Evolutionary conservation across 2,888 invertebrate genomes (phyloP).

Genomic region (Polydrusus cervinus): DNA sequence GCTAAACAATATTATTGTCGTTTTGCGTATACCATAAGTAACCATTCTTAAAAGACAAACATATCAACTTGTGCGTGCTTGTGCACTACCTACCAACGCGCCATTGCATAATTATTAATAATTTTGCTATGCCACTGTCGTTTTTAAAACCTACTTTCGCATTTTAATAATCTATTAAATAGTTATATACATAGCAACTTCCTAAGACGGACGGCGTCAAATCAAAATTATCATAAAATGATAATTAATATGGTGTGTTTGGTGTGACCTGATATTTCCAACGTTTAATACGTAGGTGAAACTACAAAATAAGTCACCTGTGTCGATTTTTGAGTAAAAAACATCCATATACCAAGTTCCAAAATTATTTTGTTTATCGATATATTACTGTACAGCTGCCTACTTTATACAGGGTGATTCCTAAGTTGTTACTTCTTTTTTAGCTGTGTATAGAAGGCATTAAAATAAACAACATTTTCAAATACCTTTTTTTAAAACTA

Average conservation of each 20-base stretch:
- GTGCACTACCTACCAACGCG: too few species aligned
- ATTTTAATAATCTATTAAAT: slow-evolving; percentile 43
- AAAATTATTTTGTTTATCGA: too few species aligned
- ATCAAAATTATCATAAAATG: slow-evolving; percentile 31
- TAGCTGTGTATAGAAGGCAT: too few species aligned
- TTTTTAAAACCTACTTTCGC: slow-evolving; percentile 42
- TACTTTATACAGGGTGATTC: too few species aligned
- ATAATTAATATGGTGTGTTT: slow-evolving; percentile 27
- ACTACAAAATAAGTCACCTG: background rate
- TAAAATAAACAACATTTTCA: too few species aligned
- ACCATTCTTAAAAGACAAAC: too few species aligned
- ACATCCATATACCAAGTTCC: background rate
- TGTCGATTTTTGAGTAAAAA: background rate
- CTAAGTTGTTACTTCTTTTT: too few species aligned
- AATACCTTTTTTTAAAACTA: too few species aligned
- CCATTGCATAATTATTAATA: slow-evolving; percentile 19
- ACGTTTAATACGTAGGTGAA: background rate
- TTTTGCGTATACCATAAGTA: too few species aligned
- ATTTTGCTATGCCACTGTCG: slow-evolving; percentile 32
- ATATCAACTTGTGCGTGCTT: too few species aligned
- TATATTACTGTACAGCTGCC: too few species aligned
- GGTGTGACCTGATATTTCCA: slow-evolving; percentile 15
- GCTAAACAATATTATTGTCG: too few species aligned
- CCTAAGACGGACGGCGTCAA: slow-evolving; percentile 30
- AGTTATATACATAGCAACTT: slow-evolving; percentile 12